Conservation (phyloP, 2,888 invertebrate species). For the Smittia aterrima region DNA sequence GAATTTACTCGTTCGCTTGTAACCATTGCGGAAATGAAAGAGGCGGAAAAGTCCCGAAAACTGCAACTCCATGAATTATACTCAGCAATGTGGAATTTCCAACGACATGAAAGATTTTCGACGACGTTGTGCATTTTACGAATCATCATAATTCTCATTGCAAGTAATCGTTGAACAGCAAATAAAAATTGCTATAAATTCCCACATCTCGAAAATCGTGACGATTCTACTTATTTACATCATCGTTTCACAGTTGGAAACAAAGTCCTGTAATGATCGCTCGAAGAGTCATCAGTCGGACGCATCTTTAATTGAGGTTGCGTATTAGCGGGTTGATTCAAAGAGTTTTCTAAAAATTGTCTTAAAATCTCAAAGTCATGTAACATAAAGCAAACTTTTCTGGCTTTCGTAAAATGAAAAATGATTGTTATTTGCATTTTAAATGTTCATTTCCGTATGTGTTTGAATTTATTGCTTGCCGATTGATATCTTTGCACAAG, state of each 20-base stretch:
- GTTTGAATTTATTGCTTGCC: not conserved
- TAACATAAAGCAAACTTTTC: not conserved
- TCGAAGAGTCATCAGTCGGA: too few relatives aligned
- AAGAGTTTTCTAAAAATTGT: too few relatives aligned
- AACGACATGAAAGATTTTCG: not conserved
- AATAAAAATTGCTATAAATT: constrained; percentile 24
- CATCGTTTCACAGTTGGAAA: too few relatives aligned
- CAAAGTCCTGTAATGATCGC: too few relatives aligned
- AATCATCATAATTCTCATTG: constrained; percentile 33
- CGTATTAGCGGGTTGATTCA: too few relatives aligned
- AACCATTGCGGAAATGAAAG: constrained; percentile 26
- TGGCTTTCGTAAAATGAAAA: not conserved
- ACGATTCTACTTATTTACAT: constrained; percentile 24
- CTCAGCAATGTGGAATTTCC: not conserved
- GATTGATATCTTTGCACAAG: not conserved
- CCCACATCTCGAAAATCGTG: constrained; percentile 2
- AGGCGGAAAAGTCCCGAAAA: constrained; percentile 26
- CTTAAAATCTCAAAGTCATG: too few relatives aligned
- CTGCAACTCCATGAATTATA: not conserved
- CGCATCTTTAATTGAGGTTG: too few relatives aligned
- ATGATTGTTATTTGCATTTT: not conserved
- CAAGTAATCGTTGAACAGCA: not conserved
- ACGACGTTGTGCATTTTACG: constrained; percentile 11
- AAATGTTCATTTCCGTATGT: not conserved
- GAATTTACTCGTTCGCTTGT: not conserved